Percentiles rank a stretch among this genome's conserved stretches.
These are phyloP conservation scores for Malachius bipustulatus DNA, from an alignment of 2,888 invertebrate species.

Conservation along the genomic window DNA sequence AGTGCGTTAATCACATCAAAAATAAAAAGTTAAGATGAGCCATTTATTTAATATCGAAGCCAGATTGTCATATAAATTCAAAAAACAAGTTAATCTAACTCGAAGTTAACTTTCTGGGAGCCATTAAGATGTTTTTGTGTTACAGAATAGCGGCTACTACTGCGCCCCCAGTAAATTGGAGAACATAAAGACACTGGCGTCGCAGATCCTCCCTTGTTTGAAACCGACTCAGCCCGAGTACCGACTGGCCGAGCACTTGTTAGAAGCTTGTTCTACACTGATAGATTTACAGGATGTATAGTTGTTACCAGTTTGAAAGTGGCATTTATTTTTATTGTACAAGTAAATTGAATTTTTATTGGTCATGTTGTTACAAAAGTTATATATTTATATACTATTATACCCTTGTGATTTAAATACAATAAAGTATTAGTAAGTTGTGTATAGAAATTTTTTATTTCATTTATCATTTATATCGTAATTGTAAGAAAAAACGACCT, in stretches of 20 bases:
- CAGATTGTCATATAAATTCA: too few species aligned
- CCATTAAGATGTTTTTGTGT: conserved; percentile 18
- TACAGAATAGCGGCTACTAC: conserved; percentile 32
- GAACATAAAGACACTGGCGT: conserved; percentile 34
- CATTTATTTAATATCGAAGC: too few species aligned
- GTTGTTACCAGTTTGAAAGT: conserved; percentile 4
- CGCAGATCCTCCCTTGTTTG: conserved; percentile 35
- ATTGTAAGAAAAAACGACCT: background rate
- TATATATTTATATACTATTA: conserved; percentile 1
- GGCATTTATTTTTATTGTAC: conserved; percentile 1
- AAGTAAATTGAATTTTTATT: background rate
- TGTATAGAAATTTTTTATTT: conserved; percentile 2
- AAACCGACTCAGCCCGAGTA: conserved; percentile 33
- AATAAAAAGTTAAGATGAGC: too few species aligned
- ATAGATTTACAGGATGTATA: conserved; percentile 32
- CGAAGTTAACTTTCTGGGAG: too few species aligned
- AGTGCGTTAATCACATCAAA: too few species aligned
- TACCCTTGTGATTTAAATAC: conserved; percentile 1
- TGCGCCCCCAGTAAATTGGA: conserved; percentile 30
- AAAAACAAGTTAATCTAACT: too few species aligned
- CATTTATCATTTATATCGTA: background rate
- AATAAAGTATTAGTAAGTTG: background rate
- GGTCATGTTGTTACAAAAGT: background rate
- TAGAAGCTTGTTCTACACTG: conserved; percentile 38
- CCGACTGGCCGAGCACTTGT: conserved; percentile 39